These are phyloP conservation scores for Drosophila insularis DNA, from an alignment of 1,140 invertebrate species.

Conservation along the genomic window DNA sequence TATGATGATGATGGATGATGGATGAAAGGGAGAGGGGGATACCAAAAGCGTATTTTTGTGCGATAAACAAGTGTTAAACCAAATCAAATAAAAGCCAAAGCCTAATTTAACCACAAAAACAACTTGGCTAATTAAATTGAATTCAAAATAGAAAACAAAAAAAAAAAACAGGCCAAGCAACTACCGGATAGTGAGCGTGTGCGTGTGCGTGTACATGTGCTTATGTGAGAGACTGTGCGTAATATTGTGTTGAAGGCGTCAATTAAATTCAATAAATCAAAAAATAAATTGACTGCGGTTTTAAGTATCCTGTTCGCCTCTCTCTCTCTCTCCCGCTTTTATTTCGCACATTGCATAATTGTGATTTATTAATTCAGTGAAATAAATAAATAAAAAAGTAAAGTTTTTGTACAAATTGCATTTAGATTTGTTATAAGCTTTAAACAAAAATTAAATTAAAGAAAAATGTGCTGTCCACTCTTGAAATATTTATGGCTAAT, in stretches of 20 bases:
- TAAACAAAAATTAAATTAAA: constrained; percentile 34
- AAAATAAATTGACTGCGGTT: constrained; percentile 47
- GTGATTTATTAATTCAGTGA: constrained; percentile 59
- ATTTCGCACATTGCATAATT: constrained; percentile 37
- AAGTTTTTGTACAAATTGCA: constrained; percentile 46
- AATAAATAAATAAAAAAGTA: constrained; percentile 16
- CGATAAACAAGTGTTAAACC: constrained; percentile 3
- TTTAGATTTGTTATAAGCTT: constrained; percentile 49
- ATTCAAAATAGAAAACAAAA: constrained; percentile 33
- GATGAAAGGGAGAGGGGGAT: not conserved
- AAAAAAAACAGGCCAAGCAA: constrained; percentile 21
- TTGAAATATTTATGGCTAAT: constrained; percentile 12
- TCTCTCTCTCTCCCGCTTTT: constrained; percentile 1
- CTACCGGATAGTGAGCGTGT: constrained; percentile 11
- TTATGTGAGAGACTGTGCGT: constrained; percentile 15
- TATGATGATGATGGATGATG: constrained; percentile 15
- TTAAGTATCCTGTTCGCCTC: constrained; percentile 36
- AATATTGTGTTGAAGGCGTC: constrained; percentile 32
- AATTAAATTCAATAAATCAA: constrained; percentile 71
- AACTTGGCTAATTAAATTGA: constrained; percentile 8
- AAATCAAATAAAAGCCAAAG: not conserved
- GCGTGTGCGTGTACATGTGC: constrained; percentile 29
- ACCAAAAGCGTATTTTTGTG: constrained; percentile 25
- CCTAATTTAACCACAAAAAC: not conserved
- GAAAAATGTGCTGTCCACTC: constrained; percentile 4